phyloP scores from a whole-genome alignment of 2,113 vertebrate species.

The Tragelaphus strepsiceros region DNA sequence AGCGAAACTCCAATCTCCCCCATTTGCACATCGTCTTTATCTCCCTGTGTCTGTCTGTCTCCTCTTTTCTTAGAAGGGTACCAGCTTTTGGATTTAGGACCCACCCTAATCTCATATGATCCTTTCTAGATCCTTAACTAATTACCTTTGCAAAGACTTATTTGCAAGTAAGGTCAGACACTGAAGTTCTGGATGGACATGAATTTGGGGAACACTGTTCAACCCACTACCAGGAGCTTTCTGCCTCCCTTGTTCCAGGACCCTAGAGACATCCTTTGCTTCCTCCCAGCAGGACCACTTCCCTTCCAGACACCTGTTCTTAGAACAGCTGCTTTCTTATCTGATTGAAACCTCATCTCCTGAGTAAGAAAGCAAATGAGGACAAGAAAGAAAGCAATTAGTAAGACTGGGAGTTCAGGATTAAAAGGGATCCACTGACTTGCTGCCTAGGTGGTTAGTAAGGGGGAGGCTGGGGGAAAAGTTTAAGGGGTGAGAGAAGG shows the following conservation, averaged over 20 bases:
- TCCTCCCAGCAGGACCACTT: background rate
- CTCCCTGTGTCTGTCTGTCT: background rate
- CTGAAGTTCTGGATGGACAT: background rate
- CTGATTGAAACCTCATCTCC: conserved; percentile 31
- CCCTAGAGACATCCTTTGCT: background rate
- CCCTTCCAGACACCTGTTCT: background rate
- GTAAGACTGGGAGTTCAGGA: background rate
- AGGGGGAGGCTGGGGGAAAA: background rate
- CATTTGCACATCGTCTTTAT: rapidly evolving
- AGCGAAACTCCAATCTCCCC: background rate
- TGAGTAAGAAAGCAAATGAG: conserved; percentile 29
- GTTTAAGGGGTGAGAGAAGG: background rate
- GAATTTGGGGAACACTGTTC: background rate
- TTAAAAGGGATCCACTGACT: background rate
- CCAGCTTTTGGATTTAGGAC: background rate
- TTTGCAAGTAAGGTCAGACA: background rate
- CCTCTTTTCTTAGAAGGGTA: background rate
- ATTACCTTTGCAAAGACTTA: background rate
- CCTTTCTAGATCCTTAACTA: background rate
- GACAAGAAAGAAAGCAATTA: conserved; percentile 49
- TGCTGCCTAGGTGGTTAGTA: background rate
- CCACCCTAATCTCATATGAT: background rate
- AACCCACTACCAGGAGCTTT: background rate
- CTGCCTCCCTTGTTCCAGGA: background rate
- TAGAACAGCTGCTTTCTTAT: conserved; percentile 9